These are phyloP conservation scores for Cacatua alba DNA, from an alignment of 2,113 vertebrate species.

Conservation along the genomic window DNA sequence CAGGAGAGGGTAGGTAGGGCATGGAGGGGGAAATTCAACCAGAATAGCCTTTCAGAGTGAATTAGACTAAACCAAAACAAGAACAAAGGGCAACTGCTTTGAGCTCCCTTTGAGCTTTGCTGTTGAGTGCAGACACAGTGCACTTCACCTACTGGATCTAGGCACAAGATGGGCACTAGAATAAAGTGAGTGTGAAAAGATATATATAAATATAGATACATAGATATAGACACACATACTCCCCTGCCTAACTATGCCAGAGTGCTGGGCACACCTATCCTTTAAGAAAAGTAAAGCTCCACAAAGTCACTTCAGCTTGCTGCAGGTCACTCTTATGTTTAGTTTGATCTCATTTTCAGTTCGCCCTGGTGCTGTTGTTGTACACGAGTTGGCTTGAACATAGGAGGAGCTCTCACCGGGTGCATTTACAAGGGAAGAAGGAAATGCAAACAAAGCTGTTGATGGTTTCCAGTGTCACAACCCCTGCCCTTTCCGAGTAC, in stretches of 20 bases:
- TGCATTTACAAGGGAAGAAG: neutral
- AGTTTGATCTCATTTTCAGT: neutral
- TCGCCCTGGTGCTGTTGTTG: fast-evolving
- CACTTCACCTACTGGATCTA: neutral
- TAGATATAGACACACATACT: neutral
- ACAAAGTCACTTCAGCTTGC: neutral
- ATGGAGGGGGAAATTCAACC: neutral
- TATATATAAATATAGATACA: fast-evolving
- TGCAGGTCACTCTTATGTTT: neutral
- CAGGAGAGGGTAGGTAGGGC: neutral
- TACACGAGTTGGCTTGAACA: neutral
- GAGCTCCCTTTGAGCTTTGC: neutral
- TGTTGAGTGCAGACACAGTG: neutral
- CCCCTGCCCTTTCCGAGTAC: neutral
- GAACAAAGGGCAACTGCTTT: neutral
- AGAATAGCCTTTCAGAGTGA: neutral
- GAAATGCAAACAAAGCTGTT: neutral
- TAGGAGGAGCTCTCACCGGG: fast-evolving
- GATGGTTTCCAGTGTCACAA: neutral
- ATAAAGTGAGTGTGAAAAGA: fast-evolving
- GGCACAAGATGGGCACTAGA: neutral
- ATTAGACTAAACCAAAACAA: neutral
- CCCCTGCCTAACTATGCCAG: neutral
- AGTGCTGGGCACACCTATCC: neutral
- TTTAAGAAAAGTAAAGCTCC: neutral